Base-by-base conservation (phyloP, 1,140 invertebrate species). In the Papilio aristodemus region DNA sequence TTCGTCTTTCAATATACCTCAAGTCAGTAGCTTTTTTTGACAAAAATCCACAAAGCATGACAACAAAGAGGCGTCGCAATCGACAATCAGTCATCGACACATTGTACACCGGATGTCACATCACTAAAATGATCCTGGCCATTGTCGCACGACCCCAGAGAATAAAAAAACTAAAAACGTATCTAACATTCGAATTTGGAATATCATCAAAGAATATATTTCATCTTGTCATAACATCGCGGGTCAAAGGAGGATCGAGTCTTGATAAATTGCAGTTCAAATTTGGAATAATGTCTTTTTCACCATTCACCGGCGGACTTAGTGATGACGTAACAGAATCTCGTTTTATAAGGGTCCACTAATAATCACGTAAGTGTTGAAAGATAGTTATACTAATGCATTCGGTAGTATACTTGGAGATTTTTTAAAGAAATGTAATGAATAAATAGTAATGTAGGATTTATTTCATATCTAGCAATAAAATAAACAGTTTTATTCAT, bases 201-300 rank as follows among this genome's bases (percentile, higher is more conserved):
- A 87, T 84, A 87, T 90, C 89, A 89, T 89, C 80, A 76, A 74
- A 71, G 78, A 77, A 87, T 84, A 90, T 90, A 91, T 86, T 84
- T 90, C 85, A 91, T 90, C 86, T 83, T 91, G 89, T 91, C 89
- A 91, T 91, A 91, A 91, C 84, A 91, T 70, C 70, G 81, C 84
- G 81, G 85, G 86, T 88, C 86, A 88, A 86, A 87, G 85, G 80
- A 83, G 85, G 84, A 81, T 87, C 83, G 76, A 71, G 70, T 70
- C 73, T 84, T 89, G 89, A 91, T 91, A 89, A 89, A 91, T 91
- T 89, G 86, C 84, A 83, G 75, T 87, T 89, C 77, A 81, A 89
- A 91, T 89, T 86, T 84, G 85, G 84, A 77, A 88, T 89, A 89
- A 91, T 91, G 87, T 91, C 89, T 91, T 90, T 91, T 91, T 91